A percentile compares a stretch with the other conserved stretches of the same genome.
phyloP scores from a whole-genome alignment of 2,888 invertebrate genomes.

The Cheilosia vernalis region DNA sequence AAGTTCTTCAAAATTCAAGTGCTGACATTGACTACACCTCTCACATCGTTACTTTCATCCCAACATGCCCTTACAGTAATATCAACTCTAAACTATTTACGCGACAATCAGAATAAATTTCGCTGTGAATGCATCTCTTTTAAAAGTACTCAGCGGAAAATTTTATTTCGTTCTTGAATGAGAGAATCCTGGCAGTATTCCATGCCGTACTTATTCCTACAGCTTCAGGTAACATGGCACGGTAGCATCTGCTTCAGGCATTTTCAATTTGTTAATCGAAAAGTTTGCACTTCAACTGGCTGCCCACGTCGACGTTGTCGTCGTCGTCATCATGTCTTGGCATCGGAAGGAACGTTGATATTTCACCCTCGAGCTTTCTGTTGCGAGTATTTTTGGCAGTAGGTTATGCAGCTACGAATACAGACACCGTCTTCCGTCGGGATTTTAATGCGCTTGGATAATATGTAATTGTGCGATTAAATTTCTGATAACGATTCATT shows the following conservation, averaged over 20 bases:
- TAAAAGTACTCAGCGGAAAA: slow-evolving; percentile 48
- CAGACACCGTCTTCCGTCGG: slow-evolving; percentile 22
- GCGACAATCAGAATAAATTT: slow-evolving; percentile 66
- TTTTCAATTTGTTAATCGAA: slow-evolving; percentile 72
- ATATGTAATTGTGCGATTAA: slow-evolving; percentile 49
- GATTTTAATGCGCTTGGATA: slow-evolving; percentile 36
- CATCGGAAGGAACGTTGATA: slow-evolving; percentile 11
- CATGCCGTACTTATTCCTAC: slow-evolving; percentile 57
- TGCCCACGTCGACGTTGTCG: slow-evolving; percentile 2
- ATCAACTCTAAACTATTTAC: slow-evolving; percentile 47
- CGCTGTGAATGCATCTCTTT: slow-evolving; percentile 46
- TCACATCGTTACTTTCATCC: slow-evolving; percentile 3
- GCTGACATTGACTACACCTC: slow-evolving; percentile 17
- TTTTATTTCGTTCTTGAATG: slow-evolving; percentile 49
- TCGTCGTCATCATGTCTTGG: slow-evolving; percentile 31
- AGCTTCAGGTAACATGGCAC: slow-evolving; percentile 64
- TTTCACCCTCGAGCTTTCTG: slow-evolving; percentile 25
- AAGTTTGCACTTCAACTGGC: slow-evolving; percentile 58
- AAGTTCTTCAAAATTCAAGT: slow-evolving; percentile 31
- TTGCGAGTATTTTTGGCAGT: slow-evolving; percentile 35
- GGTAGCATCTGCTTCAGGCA: slow-evolving; percentile 70
- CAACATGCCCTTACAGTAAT: not conserved
- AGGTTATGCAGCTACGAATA: slow-evolving; percentile 27
- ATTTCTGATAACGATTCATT: slow-evolving; percentile 55
- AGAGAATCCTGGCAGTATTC: slow-evolving; percentile 66